Evolutionary conservation across 2,797 vertebrate species (phyloP).

Genomic region (Delichon dasypus): DNA sequence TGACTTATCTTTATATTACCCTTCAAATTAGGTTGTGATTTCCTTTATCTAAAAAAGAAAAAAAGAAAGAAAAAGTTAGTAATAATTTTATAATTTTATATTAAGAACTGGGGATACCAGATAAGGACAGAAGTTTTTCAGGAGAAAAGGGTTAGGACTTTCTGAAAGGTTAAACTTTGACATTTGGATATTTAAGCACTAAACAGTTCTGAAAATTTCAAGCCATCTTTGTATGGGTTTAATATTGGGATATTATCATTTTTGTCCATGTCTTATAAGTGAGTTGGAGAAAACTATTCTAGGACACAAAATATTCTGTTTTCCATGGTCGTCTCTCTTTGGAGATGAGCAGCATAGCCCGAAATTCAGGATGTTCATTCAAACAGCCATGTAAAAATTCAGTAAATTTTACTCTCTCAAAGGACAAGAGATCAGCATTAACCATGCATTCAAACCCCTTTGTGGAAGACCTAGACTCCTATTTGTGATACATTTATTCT

Average conservation of each 20-base stretch:
- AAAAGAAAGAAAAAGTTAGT: fast-evolving
- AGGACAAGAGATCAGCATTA: background rate
- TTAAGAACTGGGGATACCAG: background rate
- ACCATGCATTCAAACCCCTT: background rate
- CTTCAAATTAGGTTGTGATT: background rate
- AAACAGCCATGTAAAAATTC: background rate
- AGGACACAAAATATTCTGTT: background rate
- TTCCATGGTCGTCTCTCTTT: background rate
- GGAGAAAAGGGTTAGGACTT: background rate
- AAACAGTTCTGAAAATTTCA: background rate
- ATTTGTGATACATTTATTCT: background rate
- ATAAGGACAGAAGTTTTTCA: background rate
- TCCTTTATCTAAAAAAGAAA: background rate
- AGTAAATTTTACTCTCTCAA: background rate
- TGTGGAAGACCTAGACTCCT: background rate
- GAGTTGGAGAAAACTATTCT: background rate
- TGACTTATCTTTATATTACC: background rate
- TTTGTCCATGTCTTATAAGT: background rate
- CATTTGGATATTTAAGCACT: background rate
- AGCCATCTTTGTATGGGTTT: background rate
- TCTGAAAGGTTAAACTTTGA: background rate
- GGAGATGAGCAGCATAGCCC: background rate
- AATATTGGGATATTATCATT: background rate
- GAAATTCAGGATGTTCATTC: background rate
- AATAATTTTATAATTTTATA: background rate